These are phyloP conservation scores for Nothoprocta perdicaria DNA, from an alignment of 2,113 vertebrate species.

Conservation along the genomic window DNA sequence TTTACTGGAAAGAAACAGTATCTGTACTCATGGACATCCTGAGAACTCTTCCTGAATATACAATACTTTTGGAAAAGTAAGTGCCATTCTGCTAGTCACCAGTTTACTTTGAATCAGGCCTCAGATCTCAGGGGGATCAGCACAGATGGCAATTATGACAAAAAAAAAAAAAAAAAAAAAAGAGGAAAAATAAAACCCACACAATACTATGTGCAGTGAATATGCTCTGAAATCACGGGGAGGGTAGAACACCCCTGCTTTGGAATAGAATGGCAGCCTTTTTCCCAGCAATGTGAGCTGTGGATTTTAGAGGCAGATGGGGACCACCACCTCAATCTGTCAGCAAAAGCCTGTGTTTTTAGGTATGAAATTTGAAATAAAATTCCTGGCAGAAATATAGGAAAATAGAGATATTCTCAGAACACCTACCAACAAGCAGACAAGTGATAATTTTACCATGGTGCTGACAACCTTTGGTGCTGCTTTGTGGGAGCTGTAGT, in stretches of 20 bases:
- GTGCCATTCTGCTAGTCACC: background rate
- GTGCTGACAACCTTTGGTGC: accelerated
- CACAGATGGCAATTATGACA: background rate
- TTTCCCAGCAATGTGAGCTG: background rate
- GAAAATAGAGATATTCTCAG: background rate
- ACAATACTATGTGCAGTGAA: background rate
- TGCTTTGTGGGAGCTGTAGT: background rate
- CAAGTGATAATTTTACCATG: background rate
- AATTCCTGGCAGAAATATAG: background rate
- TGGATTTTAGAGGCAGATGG: background rate
- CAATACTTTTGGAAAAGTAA: background rate
- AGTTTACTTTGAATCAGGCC: background rate
- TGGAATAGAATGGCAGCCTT: background rate
- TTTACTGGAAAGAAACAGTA: conserved; percentile 7
- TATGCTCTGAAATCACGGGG: background rate
- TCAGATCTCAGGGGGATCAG: background rate
- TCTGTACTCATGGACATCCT: background rate
- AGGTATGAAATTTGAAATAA: background rate
- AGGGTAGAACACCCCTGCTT: background rate
- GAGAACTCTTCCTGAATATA: background rate
- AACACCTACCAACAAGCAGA: background rate
- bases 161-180: background rate
- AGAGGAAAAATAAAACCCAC: background rate
- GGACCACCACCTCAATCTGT: background rate
- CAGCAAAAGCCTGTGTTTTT: background rate